A percentile compares a stretch with the other conserved stretches of the same genome.
Evolutionary conservation across 2,797 vertebrate species (phyloP).

Genomic region (Danio jaintianensis): DNA sequence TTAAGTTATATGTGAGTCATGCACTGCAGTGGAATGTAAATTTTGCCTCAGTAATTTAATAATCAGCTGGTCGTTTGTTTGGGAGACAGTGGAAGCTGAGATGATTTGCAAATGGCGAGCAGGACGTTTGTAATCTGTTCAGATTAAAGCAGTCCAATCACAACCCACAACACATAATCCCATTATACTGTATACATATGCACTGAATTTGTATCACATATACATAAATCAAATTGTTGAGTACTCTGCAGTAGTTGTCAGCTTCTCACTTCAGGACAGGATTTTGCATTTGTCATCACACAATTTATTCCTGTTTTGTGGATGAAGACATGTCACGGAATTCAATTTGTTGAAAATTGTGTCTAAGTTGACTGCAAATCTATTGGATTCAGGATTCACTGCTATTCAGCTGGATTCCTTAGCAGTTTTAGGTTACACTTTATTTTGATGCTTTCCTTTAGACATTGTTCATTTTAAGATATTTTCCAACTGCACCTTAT

Average conservation of each 20-base stretch:
- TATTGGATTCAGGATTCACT: background rate
- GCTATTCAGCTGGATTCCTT: background rate
- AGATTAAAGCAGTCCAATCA: background rate
- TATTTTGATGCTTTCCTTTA: too few species aligned
- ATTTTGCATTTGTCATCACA: background rate
- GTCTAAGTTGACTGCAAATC: background rate
- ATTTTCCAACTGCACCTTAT: too few species aligned
- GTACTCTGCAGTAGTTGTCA: background rate
- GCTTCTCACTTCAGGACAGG: background rate
- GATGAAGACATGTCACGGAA: background rate
- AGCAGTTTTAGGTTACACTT: background rate
- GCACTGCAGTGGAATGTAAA: slow-evolving; percentile 32
- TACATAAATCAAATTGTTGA: background rate
- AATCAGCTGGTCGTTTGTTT: slow-evolving; percentile 5
- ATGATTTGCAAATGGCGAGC: background rate
- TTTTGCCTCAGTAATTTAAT: slow-evolving; percentile 30
- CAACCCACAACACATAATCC: background rate
- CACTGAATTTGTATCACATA: background rate
- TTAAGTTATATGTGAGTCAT: slow-evolving; percentile 56
- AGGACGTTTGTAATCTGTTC: background rate
- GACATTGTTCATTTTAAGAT: too few species aligned
- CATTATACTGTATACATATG: too few species aligned
- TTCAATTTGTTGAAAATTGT: background rate
- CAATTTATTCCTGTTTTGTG: background rate
- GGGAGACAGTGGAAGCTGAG: background rate